These are phyloP conservation scores for Pseudochaenichthys georgianus DNA, from an alignment of 2,797 vertebrate genomes.

Conservation along the genomic window DNA sequence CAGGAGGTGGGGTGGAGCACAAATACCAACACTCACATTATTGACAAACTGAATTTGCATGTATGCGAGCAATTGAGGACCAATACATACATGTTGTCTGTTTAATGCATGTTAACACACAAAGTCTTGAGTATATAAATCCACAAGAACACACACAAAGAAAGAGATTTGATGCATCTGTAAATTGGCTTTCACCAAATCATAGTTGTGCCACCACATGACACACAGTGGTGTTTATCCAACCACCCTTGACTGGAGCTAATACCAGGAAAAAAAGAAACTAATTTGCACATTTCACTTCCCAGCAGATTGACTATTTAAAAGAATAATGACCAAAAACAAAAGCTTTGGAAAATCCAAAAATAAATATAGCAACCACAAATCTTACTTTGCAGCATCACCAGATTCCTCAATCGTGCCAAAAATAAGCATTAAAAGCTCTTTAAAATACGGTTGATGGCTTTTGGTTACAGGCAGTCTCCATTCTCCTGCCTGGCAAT, in stretches of 20 bases:
- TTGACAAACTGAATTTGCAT: conserved; percentile 30
- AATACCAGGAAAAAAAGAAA: conserved; percentile 54
- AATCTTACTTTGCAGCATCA: conserved; percentile 62
- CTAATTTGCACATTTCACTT: conserved; percentile 69
- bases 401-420: conserved; percentile 54
- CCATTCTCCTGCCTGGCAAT: conserved; percentile 73
- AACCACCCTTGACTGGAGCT: conserved; percentile 55
- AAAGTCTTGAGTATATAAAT: neutral
- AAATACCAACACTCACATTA: conserved; percentile 31
- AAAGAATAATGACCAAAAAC: conserved; percentile 63
- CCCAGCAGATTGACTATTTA: conserved; percentile 67
- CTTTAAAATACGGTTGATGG: conserved; percentile 78
- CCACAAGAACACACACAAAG: neutral
- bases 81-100: conserved; percentile 10
- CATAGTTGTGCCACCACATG: conserved; percentile 42
- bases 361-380: conserved; percentile 31
- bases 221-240: conserved; percentile 38
- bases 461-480: conserved; percentile 77
- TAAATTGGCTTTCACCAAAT: conserved; percentile 22
- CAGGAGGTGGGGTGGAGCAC: conserved; percentile 72
- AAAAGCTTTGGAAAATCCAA: conserved; percentile 70
- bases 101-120: neutral
- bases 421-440: conserved; percentile 74
- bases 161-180: conserved; percentile 14
- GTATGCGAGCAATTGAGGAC: conserved; percentile 8